Base-by-base conservation (phyloP, 2,113 vertebrate species). In the Heteronetta atricapilla region DNA sequence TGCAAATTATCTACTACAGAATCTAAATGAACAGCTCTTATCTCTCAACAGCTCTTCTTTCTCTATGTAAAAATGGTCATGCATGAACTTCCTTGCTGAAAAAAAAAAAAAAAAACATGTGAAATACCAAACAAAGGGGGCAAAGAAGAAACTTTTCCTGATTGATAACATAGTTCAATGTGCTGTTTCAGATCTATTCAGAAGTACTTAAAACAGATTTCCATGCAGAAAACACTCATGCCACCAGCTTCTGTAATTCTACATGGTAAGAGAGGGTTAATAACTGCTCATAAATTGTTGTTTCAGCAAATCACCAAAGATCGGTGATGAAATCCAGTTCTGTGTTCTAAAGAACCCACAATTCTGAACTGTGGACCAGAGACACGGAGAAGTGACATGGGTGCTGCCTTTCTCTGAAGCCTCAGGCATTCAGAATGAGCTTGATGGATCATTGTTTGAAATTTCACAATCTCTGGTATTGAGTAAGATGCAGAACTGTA, bases 401-500 rank as follows among this genome's bases (percentile, higher is more conserved):
- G 33, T 63, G 22, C 68, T 87, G 81, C 22, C 56, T 80, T 91
- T 58, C 72, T 82, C 67, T 76, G 64, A 94, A 86, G 62, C 86
- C 80, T 34, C 42, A 63, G 64, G 83, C 90, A 64, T 34, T 42
- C 46, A 84, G 68, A 88, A 88, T 0, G 0, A 94, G 50, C 26
- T 81, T 84, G 63, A 84, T 48, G 33, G 52, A 78, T 67, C 64
- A 72, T 70, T 83, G 88, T 86, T 72, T 94, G 52, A 93, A 86
- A 88, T 94, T 86, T 84, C 60, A 56, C 80, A 96, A 64, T 46
- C 8, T 0, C 34, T 82, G n/a, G 40, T 81, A 78, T 52, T 92
- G 88, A 96, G 79, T 44, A 94, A 93, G 68, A 92, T 55, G 52
- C 13, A 83, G 88, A 93, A 92, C 62, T 68, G n/a, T 55, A 33